Evolutionary conservation across 2,797 vertebrate species (phyloP), one percentile per base, ranked within the genome.

Genomic region (Meriones psammophilus): DNA sequence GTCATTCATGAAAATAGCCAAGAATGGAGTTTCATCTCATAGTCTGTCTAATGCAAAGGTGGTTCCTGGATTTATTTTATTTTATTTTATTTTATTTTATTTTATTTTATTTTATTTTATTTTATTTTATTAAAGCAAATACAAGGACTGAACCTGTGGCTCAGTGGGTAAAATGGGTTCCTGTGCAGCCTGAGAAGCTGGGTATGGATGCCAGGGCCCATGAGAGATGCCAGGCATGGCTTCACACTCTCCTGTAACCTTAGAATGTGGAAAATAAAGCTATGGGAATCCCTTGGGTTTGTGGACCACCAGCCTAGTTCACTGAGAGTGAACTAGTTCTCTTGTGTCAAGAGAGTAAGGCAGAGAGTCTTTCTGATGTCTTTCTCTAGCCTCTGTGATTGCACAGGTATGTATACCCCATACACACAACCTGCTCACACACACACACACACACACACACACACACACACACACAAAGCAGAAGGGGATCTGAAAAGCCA

Each of bases 1-100:
- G 8, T 36, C 17, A 8, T 88, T 96, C 73, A 88, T 74, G 58
- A 90, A 97, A 91, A 26, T 2, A 3, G 24, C 80, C 26, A 60
- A 22, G 42, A 89, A 46, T 28, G 24, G 8, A 64, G 46, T 17
- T 86, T 69, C 28, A 1, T 30, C 26, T 26, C 36, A n/a, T 0
- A 26, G 33, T 81, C 54, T 83, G 84, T 76, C 28, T 33, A 50
- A n/a, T 18, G n/a, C 54, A 36, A 58, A 68, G 22, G 33, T 2
- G 0, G 9, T 0, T 79, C 18, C 20, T 10, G 6, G 8, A 39
- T 71, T 42, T 7, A 42, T 42, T 42, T 42, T 42, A 42, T 42
- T 42, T 42, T 42, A 42, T 7, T 42, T 42, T 6, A 42, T 42
- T 42, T 42, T 6, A 42, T 42, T 42, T 42, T 5, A 42, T 42